A percentile compares a stretch with the other conserved stretches of the same genome.
These are phyloP conservation scores for Diplogasteroides magnus DNA, from an alignment of 1,140 invertebrate species.

Conservation along the genomic window DNA sequence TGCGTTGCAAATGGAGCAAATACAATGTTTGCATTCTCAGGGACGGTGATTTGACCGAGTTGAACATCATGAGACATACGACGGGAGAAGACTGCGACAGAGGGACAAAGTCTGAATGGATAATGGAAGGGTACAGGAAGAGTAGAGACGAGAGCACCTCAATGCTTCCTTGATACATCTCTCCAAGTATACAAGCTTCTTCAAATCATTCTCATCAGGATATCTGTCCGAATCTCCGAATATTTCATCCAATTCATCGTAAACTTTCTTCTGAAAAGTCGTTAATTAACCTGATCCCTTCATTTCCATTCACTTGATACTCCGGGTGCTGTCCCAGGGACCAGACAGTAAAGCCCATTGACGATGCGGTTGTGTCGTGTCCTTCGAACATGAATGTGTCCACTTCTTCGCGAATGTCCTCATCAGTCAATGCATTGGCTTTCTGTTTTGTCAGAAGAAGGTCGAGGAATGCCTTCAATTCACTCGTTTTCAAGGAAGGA, in stretches of 20 bases:
- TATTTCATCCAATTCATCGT: not conserved
- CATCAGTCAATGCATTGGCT: slow-evolving; percentile 69
- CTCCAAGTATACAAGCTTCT: not conserved
- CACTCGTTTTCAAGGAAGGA: too few relatives aligned
- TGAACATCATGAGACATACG: not conserved
- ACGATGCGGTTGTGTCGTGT: not conserved
- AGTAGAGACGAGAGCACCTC: not conserved
- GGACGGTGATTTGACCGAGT: not conserved
- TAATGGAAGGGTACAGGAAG: not conserved
- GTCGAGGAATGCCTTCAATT: slow-evolving; percentile 83
- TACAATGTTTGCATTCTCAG: not conserved
- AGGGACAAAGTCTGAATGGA: not conserved
- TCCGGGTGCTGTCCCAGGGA: not conserved
- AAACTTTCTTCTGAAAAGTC: not conserved
- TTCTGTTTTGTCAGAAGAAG: slow-evolving; percentile 71
- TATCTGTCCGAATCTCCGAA: not conserved
- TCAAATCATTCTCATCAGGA: not conserved
- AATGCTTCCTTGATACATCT: not conserved
- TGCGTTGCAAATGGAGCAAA: not conserved
- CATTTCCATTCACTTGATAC: not conserved
- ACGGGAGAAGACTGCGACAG: not conserved
- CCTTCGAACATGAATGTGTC: slow-evolving; percentile 87
- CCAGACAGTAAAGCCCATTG: not conserved
- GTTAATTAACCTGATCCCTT: not conserved
- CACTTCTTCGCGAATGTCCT: slow-evolving; percentile 79